Evolutionary conservation across 2,113 vertebrate genomes (phyloP).

Genomic region (Podarcis muralis): DNA sequence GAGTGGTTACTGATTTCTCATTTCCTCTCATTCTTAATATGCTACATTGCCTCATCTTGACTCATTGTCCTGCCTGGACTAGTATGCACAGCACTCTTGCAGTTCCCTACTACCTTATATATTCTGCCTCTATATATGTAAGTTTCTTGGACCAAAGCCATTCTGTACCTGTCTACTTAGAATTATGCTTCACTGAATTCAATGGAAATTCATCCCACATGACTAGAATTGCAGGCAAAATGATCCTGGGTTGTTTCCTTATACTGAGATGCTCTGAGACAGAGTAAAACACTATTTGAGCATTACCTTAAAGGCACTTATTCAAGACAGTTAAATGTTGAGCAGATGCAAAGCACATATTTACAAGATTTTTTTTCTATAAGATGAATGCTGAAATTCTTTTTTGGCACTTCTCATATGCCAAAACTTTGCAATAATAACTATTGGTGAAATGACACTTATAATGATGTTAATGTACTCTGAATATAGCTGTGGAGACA

Average conservation of each 20-base stretch:
- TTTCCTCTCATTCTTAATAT: not conserved
- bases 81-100: not conserved
- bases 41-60: not conserved
- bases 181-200: no score
- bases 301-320: not conserved
- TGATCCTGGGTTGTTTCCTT: not conserved
- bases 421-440: not conserved
- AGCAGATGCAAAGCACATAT: not conserved
- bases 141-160: not conserved
- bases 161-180: no score
- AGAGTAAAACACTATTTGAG: not conserved
- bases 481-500: not conserved
- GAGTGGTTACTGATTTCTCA: not conserved
- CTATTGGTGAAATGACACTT: not conserved
- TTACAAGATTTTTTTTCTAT: not conserved
- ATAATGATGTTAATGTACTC: not conserved
- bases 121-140: no score
- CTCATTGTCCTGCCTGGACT: not conserved
- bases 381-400: not conserved
- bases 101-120: not conserved
- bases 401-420: not conserved
- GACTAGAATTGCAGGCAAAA: no score
- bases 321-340: not conserved
- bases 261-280: not conserved
- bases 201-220: no score